Evolutionary conservation across 2,113 vertebrate genomes (phyloP).

Genomic region (Neoarius graeffei): DNA sequence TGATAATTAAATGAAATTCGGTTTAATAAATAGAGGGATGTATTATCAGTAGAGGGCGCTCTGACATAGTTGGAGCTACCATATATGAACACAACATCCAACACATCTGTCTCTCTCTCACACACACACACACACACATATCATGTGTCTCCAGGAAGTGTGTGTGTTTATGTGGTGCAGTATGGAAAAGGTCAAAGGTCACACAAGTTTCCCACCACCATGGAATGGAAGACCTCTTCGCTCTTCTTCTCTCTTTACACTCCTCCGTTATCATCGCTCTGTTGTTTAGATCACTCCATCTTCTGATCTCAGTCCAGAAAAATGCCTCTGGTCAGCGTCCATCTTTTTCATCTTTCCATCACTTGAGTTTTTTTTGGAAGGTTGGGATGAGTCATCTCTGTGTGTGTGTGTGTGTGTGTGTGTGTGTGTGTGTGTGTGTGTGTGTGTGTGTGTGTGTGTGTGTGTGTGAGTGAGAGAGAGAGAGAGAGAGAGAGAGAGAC

Average conservation of each 20-base stretch:
- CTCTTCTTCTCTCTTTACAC: conserved; percentile 26
- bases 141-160: conserved; percentile 37
- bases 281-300: conserved; percentile 1
- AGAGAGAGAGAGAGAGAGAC: not conserved
- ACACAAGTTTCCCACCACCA: conserved; percentile 51
- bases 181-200: conserved; percentile 27
- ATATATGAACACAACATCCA: not conserved
- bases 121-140: conserved; percentile 26
- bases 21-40: not conserved
- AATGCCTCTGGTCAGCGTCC: conserved; percentile 15
- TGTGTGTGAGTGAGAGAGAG: not conserved
- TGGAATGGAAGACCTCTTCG: not conserved
- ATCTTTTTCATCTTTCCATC: conserved; percentile 11
- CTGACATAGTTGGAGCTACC: not conserved
- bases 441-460: conserved; percentile 9
- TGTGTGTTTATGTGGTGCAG: conserved; percentile 40
- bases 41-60: conserved; percentile 38
- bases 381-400: not conserved
- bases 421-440: conserved; percentile 6
- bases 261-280: not conserved
- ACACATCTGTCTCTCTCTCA: not conserved
- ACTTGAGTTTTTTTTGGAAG: conserved; percentile 14
- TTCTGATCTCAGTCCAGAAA: conserved; percentile 5
- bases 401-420: conserved; percentile 4
- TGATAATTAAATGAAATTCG: not conserved